phyloP scores from a whole-genome alignment of 2,888 invertebrate species.

The Pomacea canaliculata region DNA sequence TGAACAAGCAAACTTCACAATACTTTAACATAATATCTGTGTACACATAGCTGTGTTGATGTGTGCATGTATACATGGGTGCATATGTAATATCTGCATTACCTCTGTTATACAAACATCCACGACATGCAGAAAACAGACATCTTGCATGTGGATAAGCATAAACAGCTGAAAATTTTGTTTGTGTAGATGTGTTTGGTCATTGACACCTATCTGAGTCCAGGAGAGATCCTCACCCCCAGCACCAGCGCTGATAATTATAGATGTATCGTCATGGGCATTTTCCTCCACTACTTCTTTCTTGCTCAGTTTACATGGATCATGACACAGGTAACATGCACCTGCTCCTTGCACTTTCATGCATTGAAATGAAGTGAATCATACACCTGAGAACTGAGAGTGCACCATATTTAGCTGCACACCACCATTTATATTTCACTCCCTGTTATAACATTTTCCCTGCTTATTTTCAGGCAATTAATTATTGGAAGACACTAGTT shows the following conservation, averaged over 20 bases:
- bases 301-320: conserved; percentile 68
- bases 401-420: no score
- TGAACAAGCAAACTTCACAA: no score
- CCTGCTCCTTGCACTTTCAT: background rate
- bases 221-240: conserved; percentile 54
- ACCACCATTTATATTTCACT: background rate
- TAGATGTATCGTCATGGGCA: conserved; percentile 65
- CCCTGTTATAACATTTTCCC: background rate
- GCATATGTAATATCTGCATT: no score
- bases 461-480: conserved; percentile 53
- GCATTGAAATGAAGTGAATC: no score
- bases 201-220: conserved; percentile 63
- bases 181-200: conserved; percentile 60
- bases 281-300: conserved; percentile 67
- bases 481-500: conserved; percentile 65
- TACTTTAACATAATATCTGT: no score
- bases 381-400: no score
- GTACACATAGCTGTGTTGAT: no score
- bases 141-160: no score
- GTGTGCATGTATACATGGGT: no score
- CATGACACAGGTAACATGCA: conserved; percentile 59
- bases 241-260: conserved; percentile 53
- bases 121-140: no score
- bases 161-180: background rate
- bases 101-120: no score